Conservation (phyloP, 2,113 vertebrate genomes). For the Leptodactylus fuscus region DNA sequence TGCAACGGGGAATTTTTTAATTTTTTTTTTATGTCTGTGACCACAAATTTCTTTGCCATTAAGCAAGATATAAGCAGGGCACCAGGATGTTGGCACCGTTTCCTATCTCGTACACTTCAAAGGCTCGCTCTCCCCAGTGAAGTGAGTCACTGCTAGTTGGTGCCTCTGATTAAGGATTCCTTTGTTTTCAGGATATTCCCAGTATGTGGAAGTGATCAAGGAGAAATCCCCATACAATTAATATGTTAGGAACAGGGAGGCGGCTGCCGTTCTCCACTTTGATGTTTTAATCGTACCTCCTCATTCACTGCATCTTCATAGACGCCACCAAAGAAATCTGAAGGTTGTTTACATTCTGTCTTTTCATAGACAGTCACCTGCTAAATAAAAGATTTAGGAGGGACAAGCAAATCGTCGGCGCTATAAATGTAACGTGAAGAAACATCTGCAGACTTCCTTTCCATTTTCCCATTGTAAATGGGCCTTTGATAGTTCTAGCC, state of each 20-base stretch:
- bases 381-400: conserved; percentile 5
- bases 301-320: not conserved
- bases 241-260: conserved; percentile 24
- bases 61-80: conserved; percentile 12
- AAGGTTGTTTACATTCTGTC: not conserved
- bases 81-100: conserved; percentile 20
- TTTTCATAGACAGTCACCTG: not conserved
- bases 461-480: not conserved
- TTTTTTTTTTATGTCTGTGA: not conserved
- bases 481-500: not conserved
- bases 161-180: conserved; percentile 39
- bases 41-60: conserved; percentile 1
- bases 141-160: conserved; percentile 27
- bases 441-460: not conserved
- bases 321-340: conserved; percentile 5
- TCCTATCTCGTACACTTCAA: conserved; percentile 35
- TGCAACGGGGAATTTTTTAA: not conserved
- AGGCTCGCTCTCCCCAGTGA: conserved; percentile 9
- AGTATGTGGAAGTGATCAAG: conserved; percentile 43
- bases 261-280: conserved; percentile 1
- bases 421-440: not conserved
- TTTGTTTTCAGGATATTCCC: conserved; percentile 37
- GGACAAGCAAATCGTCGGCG: not conserved
- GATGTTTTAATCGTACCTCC: conserved; percentile 26
- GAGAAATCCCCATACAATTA: conserved; percentile 38